A percentile compares a stretch with the other conserved stretches of the same genome.
phyloP scores from a whole-genome alignment of 92 coral and sea anemone genomes.

The Pocillopora grandis region DNA sequence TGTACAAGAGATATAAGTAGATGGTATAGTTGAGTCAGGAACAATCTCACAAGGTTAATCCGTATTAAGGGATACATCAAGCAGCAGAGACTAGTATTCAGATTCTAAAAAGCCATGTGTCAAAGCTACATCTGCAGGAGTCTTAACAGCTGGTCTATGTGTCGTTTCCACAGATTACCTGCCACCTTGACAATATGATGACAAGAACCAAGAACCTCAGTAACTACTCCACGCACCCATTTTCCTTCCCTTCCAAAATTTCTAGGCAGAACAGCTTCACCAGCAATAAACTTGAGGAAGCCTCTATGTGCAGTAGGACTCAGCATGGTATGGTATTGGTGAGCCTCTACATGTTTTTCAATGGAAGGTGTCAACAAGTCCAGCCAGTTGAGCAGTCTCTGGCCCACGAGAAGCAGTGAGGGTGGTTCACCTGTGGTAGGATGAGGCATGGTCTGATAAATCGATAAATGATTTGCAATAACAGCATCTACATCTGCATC shows the following conservation, averaged over 20 bases:
- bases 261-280: conserved; percentile 25
- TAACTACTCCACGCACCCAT: conserved; percentile 30
- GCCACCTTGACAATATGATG: conserved; percentile 33
- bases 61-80: no score
- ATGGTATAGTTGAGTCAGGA: background rate
- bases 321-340: background rate
- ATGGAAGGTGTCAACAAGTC: no score
- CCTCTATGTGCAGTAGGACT: background rate
- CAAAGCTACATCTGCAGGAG: conserved; percentile 1
- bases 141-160: conserved; percentile 33
- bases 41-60: conserved; percentile 10
- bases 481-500: background rate
- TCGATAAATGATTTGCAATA: background rate
- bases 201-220: conserved; percentile 45
- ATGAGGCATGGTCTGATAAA: background rate
- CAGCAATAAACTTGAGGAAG: background rate
- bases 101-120: no score
- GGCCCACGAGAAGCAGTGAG: background rate
- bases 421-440: background rate
- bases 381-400: no score
- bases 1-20: background rate
- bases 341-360: no score
- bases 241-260: conserved; percentile 30
- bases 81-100: no score
- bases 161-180: conserved; percentile 41